These are phyloP conservation scores for Ditylenchus dipsaci DNA, from an alignment of 1,140 invertebrate genomes.

Conservation along the genomic window DNA sequence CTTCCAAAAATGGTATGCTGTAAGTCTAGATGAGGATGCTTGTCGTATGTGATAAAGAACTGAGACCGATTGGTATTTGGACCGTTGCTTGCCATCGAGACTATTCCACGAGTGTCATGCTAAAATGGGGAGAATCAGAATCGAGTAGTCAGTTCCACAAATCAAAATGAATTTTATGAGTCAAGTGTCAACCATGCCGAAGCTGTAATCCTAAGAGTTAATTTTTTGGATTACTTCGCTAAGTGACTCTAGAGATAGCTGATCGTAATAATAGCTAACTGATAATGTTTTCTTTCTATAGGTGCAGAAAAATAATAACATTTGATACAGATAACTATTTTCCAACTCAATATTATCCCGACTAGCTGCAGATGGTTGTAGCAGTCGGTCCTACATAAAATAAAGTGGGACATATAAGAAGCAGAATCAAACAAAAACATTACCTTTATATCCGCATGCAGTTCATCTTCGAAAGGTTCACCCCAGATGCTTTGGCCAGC, in stretches of 20 bases:
- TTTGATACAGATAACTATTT: neutral
- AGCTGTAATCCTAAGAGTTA: no score
- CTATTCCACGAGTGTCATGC: slow-evolving; percentile 78
- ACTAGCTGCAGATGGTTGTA: no score
- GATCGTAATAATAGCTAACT: no score
- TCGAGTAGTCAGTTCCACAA: neutral
- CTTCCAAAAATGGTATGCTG: slow-evolving; percentile 97
- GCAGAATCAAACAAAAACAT: slow-evolving; percentile 11
- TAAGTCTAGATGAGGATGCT: slow-evolving; percentile 88
- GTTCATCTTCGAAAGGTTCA: slow-evolving; percentile 88
- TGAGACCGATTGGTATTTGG: slow-evolving; percentile 97
- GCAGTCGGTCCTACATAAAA: no score
- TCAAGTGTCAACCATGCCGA: no score
- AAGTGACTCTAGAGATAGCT: no score
- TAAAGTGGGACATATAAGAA: no score
- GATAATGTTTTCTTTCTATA: neutral
- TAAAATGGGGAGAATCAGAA: no score
- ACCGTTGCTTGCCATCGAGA: slow-evolving; percentile 98
- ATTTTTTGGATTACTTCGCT: no score
- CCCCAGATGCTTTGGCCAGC: slow-evolving; percentile 85
- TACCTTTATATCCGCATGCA: slow-evolving; percentile 85
- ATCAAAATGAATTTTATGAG: neutral
- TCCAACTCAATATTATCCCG: no score
- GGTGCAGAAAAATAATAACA: slow-evolving; percentile 14
- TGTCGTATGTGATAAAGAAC: slow-evolving; percentile 89